Percentiles rank a stretch among this genome's conserved stretches.
Evolutionary conservation across 2,113 vertebrate genomes (phyloP).

Genomic region (Petroica traversi): DNA sequence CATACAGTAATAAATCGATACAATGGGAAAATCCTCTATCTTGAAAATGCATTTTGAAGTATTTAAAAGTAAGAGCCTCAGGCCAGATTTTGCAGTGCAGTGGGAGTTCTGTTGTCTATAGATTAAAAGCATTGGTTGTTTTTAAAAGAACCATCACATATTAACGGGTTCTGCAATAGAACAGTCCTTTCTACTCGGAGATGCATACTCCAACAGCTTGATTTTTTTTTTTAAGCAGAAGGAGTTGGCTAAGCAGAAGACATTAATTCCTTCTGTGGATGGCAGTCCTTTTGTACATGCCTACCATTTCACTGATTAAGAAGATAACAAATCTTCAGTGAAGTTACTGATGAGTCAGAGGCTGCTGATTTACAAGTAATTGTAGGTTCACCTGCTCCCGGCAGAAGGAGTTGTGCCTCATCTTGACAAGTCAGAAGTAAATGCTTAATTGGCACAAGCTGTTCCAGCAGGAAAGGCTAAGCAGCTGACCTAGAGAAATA

Average conservation of each 20-base stretch:
- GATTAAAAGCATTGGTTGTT: constrained; percentile 16
- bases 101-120: constrained; percentile 21
- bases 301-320: constrained; percentile 1
- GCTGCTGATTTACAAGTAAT: constrained; percentile 38
- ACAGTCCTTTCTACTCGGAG: background rate
- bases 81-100: constrained; percentile 11
- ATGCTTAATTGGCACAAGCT: constrained; percentile 15
- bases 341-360: constrained; percentile 48
- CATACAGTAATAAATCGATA: constrained; percentile 24
- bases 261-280: background rate
- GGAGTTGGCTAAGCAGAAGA: background rate
- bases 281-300: constrained; percentile 20
- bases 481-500: background rate
- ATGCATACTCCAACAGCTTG: background rate
- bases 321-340: constrained; percentile 32
- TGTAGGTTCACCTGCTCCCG: background rate
- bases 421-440: background rate
- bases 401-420: background rate
- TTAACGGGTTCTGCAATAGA: background rate
- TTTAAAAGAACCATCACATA: background rate
- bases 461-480: background rate
- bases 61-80: constrained; percentile 22
- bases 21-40: constrained; percentile 34
- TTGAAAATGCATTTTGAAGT: constrained; percentile 31
- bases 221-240: background rate